These are phyloP conservation scores for Burhinus bistriatus DNA, from an alignment of 2,113 vertebrate genomes.

Conservation along the genomic window DNA sequence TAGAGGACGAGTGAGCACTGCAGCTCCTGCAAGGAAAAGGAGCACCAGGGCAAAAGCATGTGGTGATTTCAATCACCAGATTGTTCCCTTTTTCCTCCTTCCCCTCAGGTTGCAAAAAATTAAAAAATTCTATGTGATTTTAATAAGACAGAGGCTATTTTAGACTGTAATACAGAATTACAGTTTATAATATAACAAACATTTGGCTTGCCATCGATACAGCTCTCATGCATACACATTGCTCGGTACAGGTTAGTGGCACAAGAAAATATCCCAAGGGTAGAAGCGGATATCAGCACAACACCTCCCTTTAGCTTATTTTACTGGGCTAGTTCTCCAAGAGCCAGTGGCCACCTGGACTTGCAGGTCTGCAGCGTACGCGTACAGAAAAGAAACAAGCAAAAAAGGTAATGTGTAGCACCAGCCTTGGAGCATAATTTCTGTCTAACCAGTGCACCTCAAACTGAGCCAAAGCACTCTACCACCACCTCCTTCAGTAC, in stretches of 20 bases:
- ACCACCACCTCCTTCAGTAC: not conserved
- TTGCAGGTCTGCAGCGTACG: accelerated
- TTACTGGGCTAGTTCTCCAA: not conserved
- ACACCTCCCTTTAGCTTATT: not conserved
- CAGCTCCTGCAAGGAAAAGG: not conserved
- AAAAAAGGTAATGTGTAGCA: not conserved
- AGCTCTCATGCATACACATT: not conserved
- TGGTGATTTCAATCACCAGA: not conserved
- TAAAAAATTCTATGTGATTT: not conserved
- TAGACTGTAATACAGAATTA: not conserved
- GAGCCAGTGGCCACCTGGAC: not conserved
- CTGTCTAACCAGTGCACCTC: not conserved
- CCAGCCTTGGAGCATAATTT: not conserved
- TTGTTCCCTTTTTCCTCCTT: not conserved
- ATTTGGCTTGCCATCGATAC: not conserved
- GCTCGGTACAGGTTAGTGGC: too few species aligned
- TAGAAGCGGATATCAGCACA: not conserved
- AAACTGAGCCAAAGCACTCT: not conserved
- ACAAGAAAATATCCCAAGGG: not conserved
- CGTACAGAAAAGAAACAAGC: not conserved
- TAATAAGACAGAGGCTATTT: not conserved
- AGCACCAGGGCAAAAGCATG: not conserved
- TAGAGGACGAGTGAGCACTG: accelerated
- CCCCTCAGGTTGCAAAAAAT: not conserved
- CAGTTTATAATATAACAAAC: not conserved